Evolutionary conservation across 1,140 invertebrate species (phyloP), one percentile per base, ranked within the genome.

Genomic region (Hycleus phaleratus): DNA sequence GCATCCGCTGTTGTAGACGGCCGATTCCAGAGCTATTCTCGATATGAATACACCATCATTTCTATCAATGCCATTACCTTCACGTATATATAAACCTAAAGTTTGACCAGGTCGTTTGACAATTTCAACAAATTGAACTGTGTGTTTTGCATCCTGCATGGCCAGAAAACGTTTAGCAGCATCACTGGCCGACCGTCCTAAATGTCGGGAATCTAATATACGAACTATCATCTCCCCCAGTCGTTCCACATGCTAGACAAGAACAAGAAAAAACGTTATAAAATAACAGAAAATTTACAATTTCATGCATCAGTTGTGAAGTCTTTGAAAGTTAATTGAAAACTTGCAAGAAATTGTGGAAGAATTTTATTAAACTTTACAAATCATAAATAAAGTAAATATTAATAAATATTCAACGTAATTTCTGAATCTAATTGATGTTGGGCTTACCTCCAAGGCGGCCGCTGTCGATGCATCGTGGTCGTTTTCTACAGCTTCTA

Each of bases 31-130:
- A 11, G 95, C 96, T 77, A 99, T 98, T 71, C 96, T 82, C 1
- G 95, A 98, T 73, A 98, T 97, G 78, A 98, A 99, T 54, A 99
- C 95, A 26, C 97, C 97, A 72, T 96, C 93, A 43, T 85, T 85
- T 47, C 93, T 83, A 69, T 96, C 91, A 39, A 91, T 83, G 2
- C 95, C 96, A 71, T 98, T 95, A 18, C 95, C 95, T 77, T 98
- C 95, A 26, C 97, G 82, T 68, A 99, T 97, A 72, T 99, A 99
- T 52, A 99, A 83, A 43, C 97, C 97, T 49, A 99, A 79, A 4
- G 95, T 98, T 78, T 99, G 97, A 24, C 96, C 97, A 2, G 97
- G 97, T 66, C 96, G 84, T 77, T 99, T 99, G 59, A 99, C 95
- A 69, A 99, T 98, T 79, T 99, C 97, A 60, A 99, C 94, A 70